Evolutionary conservation across 2,888 invertebrate species (phyloP).

Genomic region (Branchellion lobata): DNA sequence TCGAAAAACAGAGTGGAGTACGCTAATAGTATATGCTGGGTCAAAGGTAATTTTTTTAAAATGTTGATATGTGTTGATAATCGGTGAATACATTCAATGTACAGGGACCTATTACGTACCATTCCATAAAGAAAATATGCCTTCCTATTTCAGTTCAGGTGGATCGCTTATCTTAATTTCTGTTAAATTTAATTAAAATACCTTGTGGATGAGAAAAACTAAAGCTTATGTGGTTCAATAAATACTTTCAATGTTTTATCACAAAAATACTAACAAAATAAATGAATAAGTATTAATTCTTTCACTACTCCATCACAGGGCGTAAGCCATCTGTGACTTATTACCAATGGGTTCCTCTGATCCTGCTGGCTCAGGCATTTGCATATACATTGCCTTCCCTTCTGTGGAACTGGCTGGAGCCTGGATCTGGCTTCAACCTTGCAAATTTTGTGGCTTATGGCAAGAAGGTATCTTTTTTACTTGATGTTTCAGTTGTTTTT

Average conservation of each 20-base stretch:
- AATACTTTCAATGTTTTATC: too few relatives aligned
- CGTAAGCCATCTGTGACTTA: slow-evolving; percentile 51
- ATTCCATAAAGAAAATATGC: slow-evolving; percentile 46
- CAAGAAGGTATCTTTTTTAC: not conserved
- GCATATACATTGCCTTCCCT: slow-evolving; percentile 55
- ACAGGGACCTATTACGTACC: slow-evolving; percentile 52
- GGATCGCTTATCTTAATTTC: too few relatives aligned
- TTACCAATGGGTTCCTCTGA: slow-evolving; percentile 56
- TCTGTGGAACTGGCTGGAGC: slow-evolving; percentile 48
- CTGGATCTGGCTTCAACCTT: slow-evolving; percentile 48
- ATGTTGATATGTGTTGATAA: too few relatives aligned
- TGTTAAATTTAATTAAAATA: too few relatives aligned
- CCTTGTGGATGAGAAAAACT: too few relatives aligned
- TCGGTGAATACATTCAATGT: too few relatives aligned
- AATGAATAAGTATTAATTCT: too few relatives aligned
- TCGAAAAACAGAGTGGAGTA: slow-evolving; percentile 51
- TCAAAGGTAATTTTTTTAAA: slow-evolving; percentile 51
- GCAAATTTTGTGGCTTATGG: slow-evolving; percentile 46
- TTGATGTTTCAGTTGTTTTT: too few relatives aligned
- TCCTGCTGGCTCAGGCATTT: slow-evolving; percentile 58
- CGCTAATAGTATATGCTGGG: slow-evolving; percentile 52
- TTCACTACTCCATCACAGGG: slow-evolving; percentile 32
- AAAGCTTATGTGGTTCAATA: too few relatives aligned
- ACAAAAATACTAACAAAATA: too few relatives aligned
- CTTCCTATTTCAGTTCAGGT: slow-evolving; percentile 18